phyloP scores from a whole-genome alignment of 2,888 invertebrate species.

The Cerceris ruficornis region DNA sequence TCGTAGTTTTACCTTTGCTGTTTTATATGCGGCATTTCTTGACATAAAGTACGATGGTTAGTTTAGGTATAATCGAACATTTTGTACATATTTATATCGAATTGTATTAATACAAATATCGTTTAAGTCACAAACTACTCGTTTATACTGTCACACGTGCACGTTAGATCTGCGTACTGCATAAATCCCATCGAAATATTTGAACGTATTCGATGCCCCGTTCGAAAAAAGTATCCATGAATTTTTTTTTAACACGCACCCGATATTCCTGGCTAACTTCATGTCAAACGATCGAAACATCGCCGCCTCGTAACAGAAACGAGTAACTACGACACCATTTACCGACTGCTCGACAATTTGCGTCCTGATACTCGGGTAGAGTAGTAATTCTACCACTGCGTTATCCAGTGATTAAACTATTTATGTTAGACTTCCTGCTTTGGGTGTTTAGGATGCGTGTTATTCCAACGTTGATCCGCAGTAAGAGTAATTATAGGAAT shows the following conservation, averaged over 20 bases:
- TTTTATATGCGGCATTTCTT: too few species aligned
- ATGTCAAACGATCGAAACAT: not conserved
- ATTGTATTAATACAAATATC: too few species aligned
- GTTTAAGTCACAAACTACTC: too few species aligned
- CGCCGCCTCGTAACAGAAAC: slow-evolving; percentile 42
- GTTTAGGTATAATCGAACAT: too few species aligned
- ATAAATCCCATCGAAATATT: too few species aligned
- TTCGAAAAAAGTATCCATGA: not conserved
- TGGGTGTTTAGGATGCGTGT: slow-evolving; percentile 54
- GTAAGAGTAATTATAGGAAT: slow-evolving; percentile 50
- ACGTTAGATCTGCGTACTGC: too few species aligned
- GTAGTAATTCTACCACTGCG: slow-evolving; percentile 47
- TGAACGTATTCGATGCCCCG: too few species aligned
- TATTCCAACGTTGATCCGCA: slow-evolving; percentile 36
- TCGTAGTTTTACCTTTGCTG: too few species aligned
- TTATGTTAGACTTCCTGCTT: slow-evolving; percentile 55
- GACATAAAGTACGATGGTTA: too few species aligned
- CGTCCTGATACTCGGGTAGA: slow-evolving; percentile 8
- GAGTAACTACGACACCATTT: slow-evolving; percentile 25
- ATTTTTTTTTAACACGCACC: not conserved
- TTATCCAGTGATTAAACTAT: slow-evolving; percentile 53
- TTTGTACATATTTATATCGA: too few species aligned
- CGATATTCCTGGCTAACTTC: slow-evolving; percentile 8
- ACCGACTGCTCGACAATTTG: slow-evolving; percentile 46
- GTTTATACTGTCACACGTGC: too few species aligned